Evolutionary conservation across 1,140 invertebrate species (phyloP), one percentile per base, ranked within the genome.

Genomic region (Venturia canescens): DNA sequence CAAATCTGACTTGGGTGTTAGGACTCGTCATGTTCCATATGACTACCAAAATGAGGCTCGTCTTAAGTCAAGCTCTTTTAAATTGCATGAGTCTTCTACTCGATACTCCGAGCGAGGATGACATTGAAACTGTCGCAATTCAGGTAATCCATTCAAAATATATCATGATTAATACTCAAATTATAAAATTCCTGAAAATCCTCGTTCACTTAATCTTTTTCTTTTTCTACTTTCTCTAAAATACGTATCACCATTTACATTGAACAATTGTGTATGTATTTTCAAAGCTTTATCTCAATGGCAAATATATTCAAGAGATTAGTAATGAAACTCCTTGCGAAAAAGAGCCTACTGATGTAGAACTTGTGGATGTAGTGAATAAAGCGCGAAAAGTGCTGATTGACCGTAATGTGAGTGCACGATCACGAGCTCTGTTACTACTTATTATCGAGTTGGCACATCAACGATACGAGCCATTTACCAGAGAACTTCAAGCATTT

Each of bases 401-500:
- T 3, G 29, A 74, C 57, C 71, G 71, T 29, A 74, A 74, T 27
- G 44, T 74, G 44, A 74, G 71, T 29, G 23, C 71, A 13, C 71
- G 71, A 9, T 50, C 71, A 27, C 71, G 71, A 16, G 48, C 71
- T 15, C 71, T 53, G 16, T 74, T 80, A 57, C 50, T 80, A 38
- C 27, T 80, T 0, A 80, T 74, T 0, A 44, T 80, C n/a, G 79
- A 80, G 66, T 50, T 80, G 1, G 50, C 79, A 9, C 48, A 80
- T 66, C 18, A 80, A 48, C 21, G 26, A 3, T 80, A 38, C 63
- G 29, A 74, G 53, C 53, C 70, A 18, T 7, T 80, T 0, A 48
- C 69, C 21, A 53, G 50, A 1, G 50, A 74, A 44, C 72, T 80
- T n/a, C 53, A 74, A 72, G 57, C 53, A 1, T 80, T 72, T 60